Evolutionary conservation across 1,140 invertebrate genomes (phyloP), one percentile per base, ranked within the genome.

Genomic region (Aphaenogaster ashmeadi): DNA sequence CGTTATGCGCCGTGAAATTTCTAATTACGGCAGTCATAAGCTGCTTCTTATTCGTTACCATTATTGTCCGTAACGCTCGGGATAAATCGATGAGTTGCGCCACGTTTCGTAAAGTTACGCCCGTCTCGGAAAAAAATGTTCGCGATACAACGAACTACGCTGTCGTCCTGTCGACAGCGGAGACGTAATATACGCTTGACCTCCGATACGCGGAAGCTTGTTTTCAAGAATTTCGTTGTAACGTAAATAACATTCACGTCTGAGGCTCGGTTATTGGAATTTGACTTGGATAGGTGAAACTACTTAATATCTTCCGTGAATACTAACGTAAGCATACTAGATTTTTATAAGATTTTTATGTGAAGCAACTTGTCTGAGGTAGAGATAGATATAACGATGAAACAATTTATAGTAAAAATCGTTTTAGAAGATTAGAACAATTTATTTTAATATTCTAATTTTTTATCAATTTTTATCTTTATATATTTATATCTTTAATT

Each of bases 1-100:
- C 81, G 79, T 90, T 90, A 90, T 74, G 60, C 69, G 66, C 79
- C 67, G 88, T 85, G 58, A 90, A 90, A 90, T 90, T 81, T 80
- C 66, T 90, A 90, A 90, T 90, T 89, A 74, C 47, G 27, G 86
- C 80, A 84, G 80, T 62, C 80, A 75, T 60, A 60, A 75, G 71
- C 52, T 50, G 71, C 80, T 74, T 75, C 80, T 84, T 84, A 84
- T 84, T 84, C 80, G 80, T 84, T 74, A 84, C 41, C 80, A 75
- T 75, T 62, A 74, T 50, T 56, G 18, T 52, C 74, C 54, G 52
- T 84, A 75, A 75, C 69, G 56, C 13, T 60, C 41, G 69, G 41
- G 50, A 58, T 74, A 72, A 72, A 83, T 84, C 69, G 69, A 62
- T 84, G 72, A 60, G 69, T 84, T 60, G 56, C 80, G 54, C 33